Evolutionary conservation across 2,797 vertebrate species (phyloP).

Genomic region (Hyperoplus lanceolatus): DNA sequence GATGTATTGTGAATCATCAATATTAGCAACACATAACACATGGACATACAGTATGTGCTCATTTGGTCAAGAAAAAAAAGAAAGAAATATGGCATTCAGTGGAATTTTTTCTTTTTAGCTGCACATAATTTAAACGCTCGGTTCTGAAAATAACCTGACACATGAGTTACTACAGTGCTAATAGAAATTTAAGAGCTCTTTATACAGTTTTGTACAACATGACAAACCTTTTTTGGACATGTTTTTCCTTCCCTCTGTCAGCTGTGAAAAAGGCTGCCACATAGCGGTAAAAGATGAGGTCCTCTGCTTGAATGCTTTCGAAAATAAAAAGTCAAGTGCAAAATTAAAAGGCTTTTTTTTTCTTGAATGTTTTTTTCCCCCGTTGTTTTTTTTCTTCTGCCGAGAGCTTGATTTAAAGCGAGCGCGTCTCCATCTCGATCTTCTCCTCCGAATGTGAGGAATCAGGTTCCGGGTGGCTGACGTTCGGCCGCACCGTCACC

Average conservation of each 20-base stretch:
- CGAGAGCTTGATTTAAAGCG: constrained; percentile 83
- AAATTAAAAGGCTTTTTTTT: constrained; percentile 83
- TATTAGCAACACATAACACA: constrained; percentile 71
- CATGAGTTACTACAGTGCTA: constrained; percentile 76
- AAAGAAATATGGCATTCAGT: constrained; percentile 77
- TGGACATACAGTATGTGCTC: constrained; percentile 75
- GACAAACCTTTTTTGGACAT: constrained; percentile 63
- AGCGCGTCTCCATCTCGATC: constrained; percentile 96
- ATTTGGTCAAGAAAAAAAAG: constrained; percentile 76
- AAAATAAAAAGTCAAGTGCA: constrained; percentile 87
- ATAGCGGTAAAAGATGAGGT: constrained; percentile 69
- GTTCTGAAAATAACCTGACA: constrained; percentile 73
- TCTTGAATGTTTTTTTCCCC: constrained; percentile 39
- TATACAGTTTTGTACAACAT: constrained; percentile 82
- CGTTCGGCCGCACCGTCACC: constrained; percentile 91
- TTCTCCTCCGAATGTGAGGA: constrained; percentile 93
- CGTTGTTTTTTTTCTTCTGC: constrained; percentile 29
- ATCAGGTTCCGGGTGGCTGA: constrained; percentile 89
- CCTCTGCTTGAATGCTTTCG: constrained; percentile 86
- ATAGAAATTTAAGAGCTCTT: constrained; percentile 77
- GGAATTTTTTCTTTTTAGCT: constrained; percentile 70
- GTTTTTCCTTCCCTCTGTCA: constrained; percentile 65
- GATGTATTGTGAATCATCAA: constrained; percentile 72
- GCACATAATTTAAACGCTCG: constrained; percentile 78
- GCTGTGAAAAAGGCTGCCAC: constrained; percentile 74